phyloP scores from a whole-genome alignment of 2,888 invertebrate species.

The Halictus ligatus region DNA sequence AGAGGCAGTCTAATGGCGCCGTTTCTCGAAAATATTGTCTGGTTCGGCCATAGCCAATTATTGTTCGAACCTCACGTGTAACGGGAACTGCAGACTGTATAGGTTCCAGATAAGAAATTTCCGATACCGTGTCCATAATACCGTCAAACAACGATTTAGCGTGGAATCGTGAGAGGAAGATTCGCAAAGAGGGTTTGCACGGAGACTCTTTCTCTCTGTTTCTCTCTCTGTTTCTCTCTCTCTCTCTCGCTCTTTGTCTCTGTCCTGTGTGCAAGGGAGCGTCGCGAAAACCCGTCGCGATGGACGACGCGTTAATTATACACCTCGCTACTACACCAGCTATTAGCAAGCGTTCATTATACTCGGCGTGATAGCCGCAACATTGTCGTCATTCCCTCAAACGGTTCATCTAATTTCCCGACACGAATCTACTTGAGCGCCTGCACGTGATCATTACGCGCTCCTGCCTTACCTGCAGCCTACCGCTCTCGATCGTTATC shows the following conservation, averaged over 20 bases:
- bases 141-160: neutral
- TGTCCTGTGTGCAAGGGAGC: neutral
- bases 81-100: neutral
- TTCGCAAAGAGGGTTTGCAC: neutral
- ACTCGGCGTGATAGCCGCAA: slow-evolving; percentile 47
- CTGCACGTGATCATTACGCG: slow-evolving; percentile 33
- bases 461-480: neutral
- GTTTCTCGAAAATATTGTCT: neutral
- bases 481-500: neutral
- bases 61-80: neutral
- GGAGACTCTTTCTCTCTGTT: neutral
- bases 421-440: slow-evolving; percentile 33
- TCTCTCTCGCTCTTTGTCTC: neutral
- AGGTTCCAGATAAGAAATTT: neutral
- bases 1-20: neutral
- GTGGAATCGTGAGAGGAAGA: slow-evolving; percentile 1
- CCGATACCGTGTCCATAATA: neutral
- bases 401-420: slow-evolving; percentile 47
- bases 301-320: slow-evolving; percentile 55
- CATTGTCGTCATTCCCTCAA: slow-evolving; percentile 52
- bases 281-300: slow-evolving; percentile 38
- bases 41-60: neutral
- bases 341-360: slow-evolving; percentile 52
- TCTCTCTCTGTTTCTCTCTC: neutral
- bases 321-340: slow-evolving; percentile 34